Percentiles rank a stretch among this genome's conserved stretches.
These are phyloP conservation scores for Podarcis lilfordi DNA, from an alignment of 2,797 vertebrate genomes.

Conservation along the genomic window DNA sequence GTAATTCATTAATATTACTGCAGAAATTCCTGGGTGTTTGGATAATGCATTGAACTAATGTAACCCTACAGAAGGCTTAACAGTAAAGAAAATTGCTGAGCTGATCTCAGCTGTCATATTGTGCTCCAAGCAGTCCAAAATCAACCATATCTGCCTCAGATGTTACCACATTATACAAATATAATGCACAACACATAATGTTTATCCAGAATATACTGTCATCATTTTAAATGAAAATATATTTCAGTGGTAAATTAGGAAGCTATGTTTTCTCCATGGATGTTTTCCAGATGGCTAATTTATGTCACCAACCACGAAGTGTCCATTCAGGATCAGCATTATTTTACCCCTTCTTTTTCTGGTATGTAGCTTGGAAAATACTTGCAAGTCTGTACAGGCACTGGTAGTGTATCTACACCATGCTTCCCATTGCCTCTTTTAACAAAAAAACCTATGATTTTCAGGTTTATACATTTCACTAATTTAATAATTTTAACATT, in stretches of 20 bases:
- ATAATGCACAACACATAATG: background rate
- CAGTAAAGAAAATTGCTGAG: background rate
- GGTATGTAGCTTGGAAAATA: background rate
- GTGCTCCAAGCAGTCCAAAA: background rate
- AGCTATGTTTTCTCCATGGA: background rate
- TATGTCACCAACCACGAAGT: background rate
- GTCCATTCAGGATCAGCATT: background rate
- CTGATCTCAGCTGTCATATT: background rate
- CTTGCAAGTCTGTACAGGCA: background rate
- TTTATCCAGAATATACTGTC: background rate
- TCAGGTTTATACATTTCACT: too few species aligned
- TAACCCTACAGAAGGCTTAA: background rate
- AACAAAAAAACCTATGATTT: too few species aligned
- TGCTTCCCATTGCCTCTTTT: background rate
- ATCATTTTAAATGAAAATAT: background rate
- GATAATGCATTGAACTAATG: background rate
- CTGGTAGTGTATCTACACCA: background rate
- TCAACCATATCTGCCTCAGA: too few species aligned
- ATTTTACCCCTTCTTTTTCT: background rate
- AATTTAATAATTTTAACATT: too few species aligned
- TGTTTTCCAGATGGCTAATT: background rate
- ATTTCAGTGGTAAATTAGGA: background rate
- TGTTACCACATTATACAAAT: background rate
- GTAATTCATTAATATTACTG: background rate
- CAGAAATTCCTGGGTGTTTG: background rate